phyloP scores from a whole-genome alignment of 2,888 invertebrate genomes.

The Dolichopus griseipennis region DNA sequence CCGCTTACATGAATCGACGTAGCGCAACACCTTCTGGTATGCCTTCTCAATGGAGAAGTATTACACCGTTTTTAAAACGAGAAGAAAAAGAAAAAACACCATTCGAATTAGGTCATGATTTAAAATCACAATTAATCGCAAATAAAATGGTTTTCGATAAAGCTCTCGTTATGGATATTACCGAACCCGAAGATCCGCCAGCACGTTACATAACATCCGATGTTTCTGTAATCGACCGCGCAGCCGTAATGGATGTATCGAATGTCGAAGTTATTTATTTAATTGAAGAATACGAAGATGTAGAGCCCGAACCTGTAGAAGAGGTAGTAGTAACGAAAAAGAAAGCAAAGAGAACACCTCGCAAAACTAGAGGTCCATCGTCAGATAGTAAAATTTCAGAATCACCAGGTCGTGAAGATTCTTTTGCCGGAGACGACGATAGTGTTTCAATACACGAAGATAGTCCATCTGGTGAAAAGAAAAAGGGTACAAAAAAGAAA shows the following conservation, averaged over 20 bases:
- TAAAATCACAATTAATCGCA: constrained; percentile 37
- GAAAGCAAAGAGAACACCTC: constrained; percentile 12
- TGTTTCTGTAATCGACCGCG: constrained; percentile 43
- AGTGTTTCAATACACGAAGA: constrained; percentile 13
- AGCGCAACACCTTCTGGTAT: constrained; percentile 43
- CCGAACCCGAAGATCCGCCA: constrained; percentile 37
- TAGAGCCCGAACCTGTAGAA: constrained; percentile 32
- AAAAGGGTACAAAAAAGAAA: constrained; percentile 37
- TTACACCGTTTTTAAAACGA: constrained; percentile 42
- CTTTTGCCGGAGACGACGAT: constrained; percentile 20
- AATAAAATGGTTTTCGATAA: constrained; percentile 43
- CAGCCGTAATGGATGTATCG: constrained; percentile 44
- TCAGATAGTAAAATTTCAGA: constrained; percentile 19
- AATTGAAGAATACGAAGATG: constrained; percentile 42
- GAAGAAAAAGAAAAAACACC: constrained; percentile 44
- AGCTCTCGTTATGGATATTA: constrained; percentile 42
- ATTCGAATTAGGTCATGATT: constrained; percentile 40
- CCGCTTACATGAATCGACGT: constrained; percentile 37
- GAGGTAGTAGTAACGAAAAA: constrained; percentile 33
- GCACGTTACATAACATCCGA: constrained; percentile 44
- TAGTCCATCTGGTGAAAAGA: constrained; percentile 25
- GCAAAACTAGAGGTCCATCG: constrained; percentile 15
- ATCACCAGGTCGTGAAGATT: constrained; percentile 16
- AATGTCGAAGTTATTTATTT: constrained; percentile 44
- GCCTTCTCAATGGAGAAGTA: constrained; percentile 42